phyloP scores from a whole-genome alignment of 2,888 invertebrate species.

The Stegana nigrithorax region DNA sequence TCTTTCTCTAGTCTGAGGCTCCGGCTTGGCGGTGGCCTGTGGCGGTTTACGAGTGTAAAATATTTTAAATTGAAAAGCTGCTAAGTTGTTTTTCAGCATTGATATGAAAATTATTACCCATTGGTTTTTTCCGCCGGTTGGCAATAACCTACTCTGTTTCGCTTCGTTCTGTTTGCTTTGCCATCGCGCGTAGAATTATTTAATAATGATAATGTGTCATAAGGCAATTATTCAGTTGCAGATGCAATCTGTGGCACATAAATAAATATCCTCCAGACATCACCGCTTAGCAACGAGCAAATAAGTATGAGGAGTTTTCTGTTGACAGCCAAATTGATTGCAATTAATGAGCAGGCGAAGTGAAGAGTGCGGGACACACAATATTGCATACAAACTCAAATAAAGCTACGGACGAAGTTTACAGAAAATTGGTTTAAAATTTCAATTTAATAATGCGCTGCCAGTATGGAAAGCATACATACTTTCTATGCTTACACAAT shows the following conservation, averaged over 20 bases:
- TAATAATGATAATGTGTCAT: slow-evolving; percentile 60
- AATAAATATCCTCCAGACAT: slow-evolving; percentile 49
- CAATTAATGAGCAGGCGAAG: slow-evolving; percentile 50
- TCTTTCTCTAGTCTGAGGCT: background rate
- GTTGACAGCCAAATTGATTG: slow-evolving; percentile 59
- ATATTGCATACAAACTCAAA: too few relatives aligned
- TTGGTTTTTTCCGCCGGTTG: background rate
- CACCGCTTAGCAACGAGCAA: background rate
- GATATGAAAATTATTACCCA: slow-evolving; percentile 18
- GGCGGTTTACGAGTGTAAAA: slow-evolving; percentile 15
- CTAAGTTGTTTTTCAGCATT: slow-evolving; percentile 11
- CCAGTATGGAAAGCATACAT: too few relatives aligned
- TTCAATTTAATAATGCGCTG: too few relatives aligned
- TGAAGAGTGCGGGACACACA: too few relatives aligned
- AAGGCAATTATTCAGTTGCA: slow-evolving; percentile 61
- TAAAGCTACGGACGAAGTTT: too few relatives aligned
- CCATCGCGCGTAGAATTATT: slow-evolving; percentile 37
- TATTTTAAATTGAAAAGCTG: slow-evolving; percentile 14
- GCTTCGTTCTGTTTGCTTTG: background rate
- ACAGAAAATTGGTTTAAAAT: too few relatives aligned
- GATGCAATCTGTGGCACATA: slow-evolving; percentile 36
- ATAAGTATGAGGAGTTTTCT: slow-evolving; percentile 26
- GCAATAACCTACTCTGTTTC: background rate
- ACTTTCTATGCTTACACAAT: too few relatives aligned
- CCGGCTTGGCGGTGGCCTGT: background rate